Conservation (phyloP, 2,888 invertebrate genomes). For the Chloroclystis v-ata region DNA sequence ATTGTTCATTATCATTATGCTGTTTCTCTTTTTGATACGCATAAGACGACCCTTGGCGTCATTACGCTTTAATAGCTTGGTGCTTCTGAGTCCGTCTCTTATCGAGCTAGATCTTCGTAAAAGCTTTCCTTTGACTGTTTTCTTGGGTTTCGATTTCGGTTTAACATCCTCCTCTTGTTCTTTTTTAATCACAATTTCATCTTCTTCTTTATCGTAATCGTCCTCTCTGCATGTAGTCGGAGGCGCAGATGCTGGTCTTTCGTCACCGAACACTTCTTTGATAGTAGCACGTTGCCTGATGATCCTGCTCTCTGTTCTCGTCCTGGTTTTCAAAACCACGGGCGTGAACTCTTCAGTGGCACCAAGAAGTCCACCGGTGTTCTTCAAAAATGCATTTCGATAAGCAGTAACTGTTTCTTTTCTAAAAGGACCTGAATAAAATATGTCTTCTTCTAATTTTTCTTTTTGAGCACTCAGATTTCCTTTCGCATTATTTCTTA, state of each 20-base stretch:
- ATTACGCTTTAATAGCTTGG: slow-evolving; percentile 66
- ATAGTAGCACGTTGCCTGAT: slow-evolving; percentile 86
- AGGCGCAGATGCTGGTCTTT: slow-evolving; percentile 89
- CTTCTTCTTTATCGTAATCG: slow-evolving; percentile 47
- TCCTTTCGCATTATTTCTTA: slow-evolving; percentile 63
- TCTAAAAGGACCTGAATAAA: slow-evolving; percentile 81
- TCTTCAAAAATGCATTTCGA: slow-evolving; percentile 81
- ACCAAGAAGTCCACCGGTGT: slow-evolving; percentile 76
- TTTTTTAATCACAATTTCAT: slow-evolving; percentile 43
- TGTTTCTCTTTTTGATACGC: slow-evolving; percentile 70
- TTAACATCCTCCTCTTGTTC: slow-evolving; percentile 55
- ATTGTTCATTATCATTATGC: slow-evolving; percentile 61
- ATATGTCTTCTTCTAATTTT: slow-evolving; percentile 77
- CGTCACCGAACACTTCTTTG: slow-evolving; percentile 88
- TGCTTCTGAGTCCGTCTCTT: slow-evolving; percentile 70
- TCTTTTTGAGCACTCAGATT: slow-evolving; percentile 63
- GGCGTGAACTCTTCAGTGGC: slow-evolving; percentile 82
- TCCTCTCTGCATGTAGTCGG: slow-evolving; percentile 81
- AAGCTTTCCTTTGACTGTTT: slow-evolving; percentile 61
- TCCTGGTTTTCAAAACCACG: slow-evolving; percentile 84
- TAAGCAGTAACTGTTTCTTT: slow-evolving; percentile 83
- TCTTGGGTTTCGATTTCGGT: slow-evolving; percentile 63
- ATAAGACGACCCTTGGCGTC: slow-evolving; percentile 66
- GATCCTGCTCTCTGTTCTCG: slow-evolving; percentile 85
- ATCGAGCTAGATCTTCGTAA: slow-evolving; percentile 63